Evolutionary conservation across 2,113 vertebrate species (phyloP).

Genomic region (Nycticorax nycticorax): DNA sequence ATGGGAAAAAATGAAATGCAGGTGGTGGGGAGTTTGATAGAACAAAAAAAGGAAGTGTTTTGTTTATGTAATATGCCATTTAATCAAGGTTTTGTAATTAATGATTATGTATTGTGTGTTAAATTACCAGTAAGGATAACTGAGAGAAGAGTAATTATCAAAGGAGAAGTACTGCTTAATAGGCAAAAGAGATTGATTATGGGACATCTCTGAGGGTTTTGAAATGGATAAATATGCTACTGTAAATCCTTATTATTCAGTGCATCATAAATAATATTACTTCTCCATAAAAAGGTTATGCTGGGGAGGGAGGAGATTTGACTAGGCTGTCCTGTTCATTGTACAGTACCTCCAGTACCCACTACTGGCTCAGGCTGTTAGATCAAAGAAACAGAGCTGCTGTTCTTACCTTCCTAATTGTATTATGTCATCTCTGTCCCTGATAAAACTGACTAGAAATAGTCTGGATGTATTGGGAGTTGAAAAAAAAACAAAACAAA

Average conservation of each 20-base stretch:
- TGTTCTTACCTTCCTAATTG: neutral
- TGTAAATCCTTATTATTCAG: neutral
- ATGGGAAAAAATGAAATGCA: neutral
- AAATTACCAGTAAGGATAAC: neutral
- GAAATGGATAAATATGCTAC: neutral
- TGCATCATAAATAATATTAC: neutral
- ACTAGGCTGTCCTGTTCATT: neutral
- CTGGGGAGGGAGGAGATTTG: neutral
- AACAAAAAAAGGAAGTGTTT: neutral
- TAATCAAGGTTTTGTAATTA: neutral
- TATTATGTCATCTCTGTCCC: neutral
- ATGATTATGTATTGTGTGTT: neutral
- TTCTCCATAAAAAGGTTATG: neutral
- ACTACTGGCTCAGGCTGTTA: neutral
- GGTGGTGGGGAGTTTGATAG: accelerated
- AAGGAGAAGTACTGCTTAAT: neutral
- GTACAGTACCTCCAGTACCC: neutral
- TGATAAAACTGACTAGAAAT: neutral
- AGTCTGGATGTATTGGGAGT: neutral
- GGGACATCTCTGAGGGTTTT: neutral
- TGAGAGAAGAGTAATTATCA: neutral
- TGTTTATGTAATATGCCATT: neutral
- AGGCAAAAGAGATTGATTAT: neutral
- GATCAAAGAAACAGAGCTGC: neutral
- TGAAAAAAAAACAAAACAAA: neutral